Conservation (phyloP, 2,113 vertebrate species). For the Trichechus manatus region DNA sequence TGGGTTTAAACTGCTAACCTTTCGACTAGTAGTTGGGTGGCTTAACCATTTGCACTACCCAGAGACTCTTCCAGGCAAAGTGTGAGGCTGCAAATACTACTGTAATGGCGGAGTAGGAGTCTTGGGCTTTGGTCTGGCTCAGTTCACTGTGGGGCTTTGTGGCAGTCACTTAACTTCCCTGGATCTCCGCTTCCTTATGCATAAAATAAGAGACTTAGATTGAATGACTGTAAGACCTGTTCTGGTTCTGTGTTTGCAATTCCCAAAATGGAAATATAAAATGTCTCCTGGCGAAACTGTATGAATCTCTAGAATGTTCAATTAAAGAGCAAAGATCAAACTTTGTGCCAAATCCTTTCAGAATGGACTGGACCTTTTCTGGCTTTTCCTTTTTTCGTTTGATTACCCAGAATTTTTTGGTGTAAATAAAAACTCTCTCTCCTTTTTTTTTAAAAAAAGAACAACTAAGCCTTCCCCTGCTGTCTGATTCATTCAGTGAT, state of each 20-base stretch:
- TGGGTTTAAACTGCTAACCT: neutral
- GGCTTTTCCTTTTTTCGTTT: slow-evolving; percentile 32
- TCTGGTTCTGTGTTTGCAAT: slow-evolving; percentile 14
- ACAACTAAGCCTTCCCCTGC: neutral
- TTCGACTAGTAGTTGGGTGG: neutral
- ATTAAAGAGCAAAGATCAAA: neutral
- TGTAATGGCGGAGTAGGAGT: neutral
- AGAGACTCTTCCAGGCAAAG: neutral
- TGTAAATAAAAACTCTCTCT: slow-evolving; percentile 71
- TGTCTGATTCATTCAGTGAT: slow-evolving; percentile 74
- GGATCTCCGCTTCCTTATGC: neutral
- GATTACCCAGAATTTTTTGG: neutral
- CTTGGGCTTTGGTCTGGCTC: neutral
- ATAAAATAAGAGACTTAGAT: neutral
- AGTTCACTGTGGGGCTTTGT: neutral
- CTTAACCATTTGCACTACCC: neutral
- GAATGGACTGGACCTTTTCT: neutral
- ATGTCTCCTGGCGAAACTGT: neutral
- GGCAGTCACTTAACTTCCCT: neutral
- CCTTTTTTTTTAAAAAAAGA: slow-evolving; percentile 17
- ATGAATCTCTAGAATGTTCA: slow-evolving; percentile 33
- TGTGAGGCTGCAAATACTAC: neutral
- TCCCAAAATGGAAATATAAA: slow-evolving; percentile 49
- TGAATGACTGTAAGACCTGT: neutral
- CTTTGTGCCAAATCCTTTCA: slow-evolving; percentile 4